A percentile compares a stretch with the other conserved stretches of the same genome.
These are phyloP conservation scores for Cephus spinipes DNA, from an alignment of 2,888 invertebrate genomes.

Conservation along the genomic window DNA sequence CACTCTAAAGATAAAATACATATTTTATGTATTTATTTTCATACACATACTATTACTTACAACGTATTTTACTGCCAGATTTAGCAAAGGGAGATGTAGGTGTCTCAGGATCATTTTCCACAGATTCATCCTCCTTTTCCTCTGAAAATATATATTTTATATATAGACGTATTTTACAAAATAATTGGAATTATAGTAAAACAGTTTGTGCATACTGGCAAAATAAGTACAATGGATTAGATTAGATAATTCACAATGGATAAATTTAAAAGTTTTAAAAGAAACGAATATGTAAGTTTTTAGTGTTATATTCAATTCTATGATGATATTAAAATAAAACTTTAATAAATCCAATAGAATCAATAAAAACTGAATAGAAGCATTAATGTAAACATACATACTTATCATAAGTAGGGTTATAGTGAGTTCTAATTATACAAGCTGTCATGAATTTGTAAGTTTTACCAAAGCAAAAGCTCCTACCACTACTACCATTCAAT, in stretches of 20 bases:
- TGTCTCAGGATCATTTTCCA: conserved; percentile 41
- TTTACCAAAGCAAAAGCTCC: neutral
- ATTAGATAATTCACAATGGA: neutral
- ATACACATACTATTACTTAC: conserved; percentile 29
- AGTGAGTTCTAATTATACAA: neutral
- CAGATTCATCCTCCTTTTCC: conserved; percentile 41
- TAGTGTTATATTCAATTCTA: neutral
- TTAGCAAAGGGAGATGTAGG: conserved; percentile 36
- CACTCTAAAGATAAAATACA: neutral
- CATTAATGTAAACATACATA: neutral
- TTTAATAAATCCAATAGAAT: neutral
- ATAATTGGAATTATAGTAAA: neutral
- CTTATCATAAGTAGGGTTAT: neutral
- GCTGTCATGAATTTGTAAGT: neutral
- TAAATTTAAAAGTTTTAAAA: neutral
- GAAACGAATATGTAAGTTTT: neutral
- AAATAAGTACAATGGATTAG: neutral
- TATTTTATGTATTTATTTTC: neutral
- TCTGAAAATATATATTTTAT: conserved; percentile 33
- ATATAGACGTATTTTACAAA: neutral
- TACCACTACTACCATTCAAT: neutral
- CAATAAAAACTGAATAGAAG: neutral
- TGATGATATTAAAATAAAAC: neutral
- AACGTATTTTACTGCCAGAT: conserved; percentile 35
- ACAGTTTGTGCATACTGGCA: neutral